Base-by-base conservation (phyloP, 92 coral and sea anemone species). In the Porites lobata region DNA sequence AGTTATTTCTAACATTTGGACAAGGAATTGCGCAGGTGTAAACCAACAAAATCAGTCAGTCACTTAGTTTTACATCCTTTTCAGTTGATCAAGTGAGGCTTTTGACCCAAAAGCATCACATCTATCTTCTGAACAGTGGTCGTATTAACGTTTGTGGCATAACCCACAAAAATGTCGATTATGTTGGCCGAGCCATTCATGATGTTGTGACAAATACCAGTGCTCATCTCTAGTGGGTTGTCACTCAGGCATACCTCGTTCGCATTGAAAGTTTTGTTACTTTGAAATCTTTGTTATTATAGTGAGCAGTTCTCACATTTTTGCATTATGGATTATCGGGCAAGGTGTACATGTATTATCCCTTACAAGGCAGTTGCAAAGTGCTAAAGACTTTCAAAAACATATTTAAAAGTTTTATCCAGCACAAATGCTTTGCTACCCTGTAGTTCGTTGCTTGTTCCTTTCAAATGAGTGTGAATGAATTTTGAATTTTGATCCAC, bases 131-230 rank as follows among this genome's bases (percentile, higher is more conserved):
- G 76, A 77, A 80, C 76, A 93, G 86, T 87, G 98, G 98, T 57
- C 95, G 96, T 20, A 95, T 95, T 10, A 94, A 89, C 78, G 87
- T 95, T 82, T 93, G 95, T 88, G 92, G 94, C 21, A 63, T 95
- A 21, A 95, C 88, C 17, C 88, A 94, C 2, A 63, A 69, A 52
- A 95, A 95, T 82, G 91, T 93, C 51, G 94, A 95, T n/a, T 85
- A 94, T 58, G 94, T 95, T 24, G 96, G 96, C 12, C 87, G 74
- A 24, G 96, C 96, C 70, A 85, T 93, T 81, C 89, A 89, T 75
- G 96, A 93, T 70, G 95, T 83, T 1, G 94, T 94, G 75, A 81
- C 77, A 75, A 81, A 64, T 74, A 50, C 21, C 52, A 72, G 54
- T 19, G 72, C 83, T 14, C 83, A 63, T 32, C 83, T 78, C n/a